A percentile compares a stretch with the other conserved stretches of the same genome.
These are phyloP conservation scores for Okapia johnstoni DNA, from an alignment of 2,113 vertebrate species.

Conservation along the genomic window DNA sequence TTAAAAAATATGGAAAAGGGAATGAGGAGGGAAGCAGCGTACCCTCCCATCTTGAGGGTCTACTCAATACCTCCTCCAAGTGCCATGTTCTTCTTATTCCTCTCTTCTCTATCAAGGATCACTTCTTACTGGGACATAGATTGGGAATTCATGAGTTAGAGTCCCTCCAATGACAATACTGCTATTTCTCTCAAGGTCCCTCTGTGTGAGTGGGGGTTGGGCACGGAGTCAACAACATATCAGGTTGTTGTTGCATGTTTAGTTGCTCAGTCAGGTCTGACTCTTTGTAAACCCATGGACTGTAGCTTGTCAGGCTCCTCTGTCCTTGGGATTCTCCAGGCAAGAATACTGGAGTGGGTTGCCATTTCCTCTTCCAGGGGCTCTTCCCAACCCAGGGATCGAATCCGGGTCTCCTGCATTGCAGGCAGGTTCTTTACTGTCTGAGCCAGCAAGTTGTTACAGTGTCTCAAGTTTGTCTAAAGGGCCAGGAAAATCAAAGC, in stretches of 20 bases:
- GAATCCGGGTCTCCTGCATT: accelerated
- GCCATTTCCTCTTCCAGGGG: background rate
- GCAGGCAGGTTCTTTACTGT: background rate
- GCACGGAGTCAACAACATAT: background rate
- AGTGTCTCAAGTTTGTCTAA: background rate
- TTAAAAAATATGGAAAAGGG: background rate
- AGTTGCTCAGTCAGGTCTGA: background rate
- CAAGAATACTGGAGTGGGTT: background rate
- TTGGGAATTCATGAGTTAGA: background rate
- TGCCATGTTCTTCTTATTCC: background rate
- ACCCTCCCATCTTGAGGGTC: background rate
- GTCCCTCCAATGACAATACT: accelerated
- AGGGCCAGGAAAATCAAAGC: background rate
- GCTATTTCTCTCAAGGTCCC: background rate
- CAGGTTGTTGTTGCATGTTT: background rate
- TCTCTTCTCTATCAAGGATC: background rate
- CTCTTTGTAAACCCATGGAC: background rate
- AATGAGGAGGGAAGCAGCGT: background rate
- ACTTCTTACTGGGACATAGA: background rate
- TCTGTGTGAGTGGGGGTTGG: background rate
- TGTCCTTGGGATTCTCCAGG: background rate
- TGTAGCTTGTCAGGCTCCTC: background rate
- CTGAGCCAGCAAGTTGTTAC: background rate
- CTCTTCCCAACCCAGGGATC: accelerated
- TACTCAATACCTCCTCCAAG: background rate